Conservation (phyloP, 37 sponge, comb jelly and placozoan genomes). For the Beroe ovata region DNA sequence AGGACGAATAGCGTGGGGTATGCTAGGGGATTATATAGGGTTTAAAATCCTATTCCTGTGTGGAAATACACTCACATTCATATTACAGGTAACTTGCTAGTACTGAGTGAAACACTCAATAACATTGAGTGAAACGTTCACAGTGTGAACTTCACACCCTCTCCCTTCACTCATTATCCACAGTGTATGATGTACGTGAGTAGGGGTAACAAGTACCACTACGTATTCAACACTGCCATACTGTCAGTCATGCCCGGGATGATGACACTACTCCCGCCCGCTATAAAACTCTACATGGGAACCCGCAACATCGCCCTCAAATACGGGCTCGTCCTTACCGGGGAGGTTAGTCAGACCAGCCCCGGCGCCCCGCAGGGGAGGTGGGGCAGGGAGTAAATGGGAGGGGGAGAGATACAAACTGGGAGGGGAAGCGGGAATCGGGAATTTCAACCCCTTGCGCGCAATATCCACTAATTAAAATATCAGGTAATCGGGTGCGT, state of each 20-base stretch:
- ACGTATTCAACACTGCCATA: slow-evolving; percentile 29
- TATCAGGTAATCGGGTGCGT: slow-evolving; percentile 59
- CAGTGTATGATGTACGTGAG: slow-evolving; percentile 38
- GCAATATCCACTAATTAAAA: too few relatives aligned
- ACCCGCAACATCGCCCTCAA: slow-evolving; percentile 45
- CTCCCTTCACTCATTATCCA: too few relatives aligned
- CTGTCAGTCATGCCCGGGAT: slow-evolving; percentile 57
- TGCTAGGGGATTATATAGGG: not conserved
- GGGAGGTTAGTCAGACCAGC: too few relatives aligned
- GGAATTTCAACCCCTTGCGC: too few relatives aligned
- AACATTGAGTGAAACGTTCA: too few relatives aligned
- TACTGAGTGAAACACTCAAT: too few relatives aligned
- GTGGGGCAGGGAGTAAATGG: too few relatives aligned
- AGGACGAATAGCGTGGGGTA: slow-evolving; percentile 47
- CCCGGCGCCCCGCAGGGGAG: too few relatives aligned
- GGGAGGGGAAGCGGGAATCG: too few relatives aligned
- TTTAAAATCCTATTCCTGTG: not conserved
- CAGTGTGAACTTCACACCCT: too few relatives aligned
- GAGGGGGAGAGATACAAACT: too few relatives aligned
- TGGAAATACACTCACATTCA: not conserved
- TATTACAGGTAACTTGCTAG: slow-evolving; percentile 1
- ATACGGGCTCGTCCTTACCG: slow-evolving; percentile 26
- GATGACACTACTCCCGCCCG: slow-evolving; percentile 52
- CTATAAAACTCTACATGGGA: slow-evolving; percentile 42
- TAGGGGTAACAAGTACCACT: slow-evolving; percentile 22